Evolutionary conservation across 92 coral and sea anemone genomes (phyloP).

Genomic region (Phymanthus crucifer): DNA sequence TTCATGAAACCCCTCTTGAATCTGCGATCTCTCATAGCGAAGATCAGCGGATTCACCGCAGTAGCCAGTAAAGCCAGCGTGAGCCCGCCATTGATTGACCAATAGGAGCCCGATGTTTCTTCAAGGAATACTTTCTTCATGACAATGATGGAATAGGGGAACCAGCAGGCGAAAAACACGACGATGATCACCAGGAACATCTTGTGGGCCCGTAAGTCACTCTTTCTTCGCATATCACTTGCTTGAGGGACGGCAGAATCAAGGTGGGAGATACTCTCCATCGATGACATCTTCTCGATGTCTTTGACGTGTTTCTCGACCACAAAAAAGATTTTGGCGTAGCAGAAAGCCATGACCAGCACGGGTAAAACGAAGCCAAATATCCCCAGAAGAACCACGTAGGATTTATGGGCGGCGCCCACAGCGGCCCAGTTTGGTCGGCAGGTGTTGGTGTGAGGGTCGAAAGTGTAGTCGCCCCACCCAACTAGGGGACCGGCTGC

Average conservation of each 20-base stretch:
- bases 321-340: conserved; percentile 45
- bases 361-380: conserved; percentile 48
- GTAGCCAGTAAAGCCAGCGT: conserved; percentile 50
- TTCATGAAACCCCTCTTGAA: conserved; percentile 55
- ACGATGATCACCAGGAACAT: conserved; percentile 51
- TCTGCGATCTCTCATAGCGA: conserved; percentile 54
- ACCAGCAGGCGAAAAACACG: conserved; percentile 53
- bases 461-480: conserved; percentile 54
- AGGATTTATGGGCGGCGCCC: conserved; percentile 33
- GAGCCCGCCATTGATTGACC: conserved; percentile 52
- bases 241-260: not conserved
- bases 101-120: conserved; percentile 44
- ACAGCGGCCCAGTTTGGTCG: conserved; percentile 61
- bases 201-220: conserved; percentile 61
- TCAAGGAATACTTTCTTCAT: conserved; percentile 38
- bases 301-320: conserved; percentile 42
- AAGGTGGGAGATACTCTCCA: not conserved
- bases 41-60: conserved; percentile 49
- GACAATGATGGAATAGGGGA: conserved; percentile 38
- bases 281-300: conserved; percentile 37
- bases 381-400: conserved; percentile 31
- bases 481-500: conserved; percentile 46
- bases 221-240: conserved; percentile 7
- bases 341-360: conserved; percentile 45
- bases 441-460: conserved; percentile 51